These are phyloP conservation scores for Erithacus rubecula DNA, from an alignment of 2,797 vertebrate species.

Conservation along the genomic window DNA sequence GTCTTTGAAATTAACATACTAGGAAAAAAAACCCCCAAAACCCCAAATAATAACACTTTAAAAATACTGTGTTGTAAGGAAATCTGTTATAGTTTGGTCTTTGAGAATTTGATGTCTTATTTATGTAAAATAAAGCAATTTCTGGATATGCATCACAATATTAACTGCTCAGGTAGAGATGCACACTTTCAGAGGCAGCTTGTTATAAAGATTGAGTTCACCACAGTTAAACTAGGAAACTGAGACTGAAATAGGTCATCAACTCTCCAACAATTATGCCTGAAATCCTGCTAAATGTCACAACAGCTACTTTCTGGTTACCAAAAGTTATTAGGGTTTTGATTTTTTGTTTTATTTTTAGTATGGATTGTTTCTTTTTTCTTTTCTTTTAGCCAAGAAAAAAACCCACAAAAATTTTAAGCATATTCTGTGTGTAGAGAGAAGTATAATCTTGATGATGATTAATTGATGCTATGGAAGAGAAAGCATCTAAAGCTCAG, in stretches of 20 bases:
- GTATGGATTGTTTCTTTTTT: not conserved
- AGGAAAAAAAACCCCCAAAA: not conserved
- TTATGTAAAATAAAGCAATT: constrained; percentile 49
- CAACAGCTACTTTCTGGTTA: not conserved
- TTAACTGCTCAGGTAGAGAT: constrained; percentile 38
- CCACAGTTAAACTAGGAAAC: constrained; percentile 19
- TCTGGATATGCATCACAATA: constrained; percentile 49
- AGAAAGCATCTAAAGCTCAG: constrained; percentile 42
- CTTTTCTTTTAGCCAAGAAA: not conserved
- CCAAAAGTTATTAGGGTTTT: not conserved
- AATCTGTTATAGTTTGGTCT: constrained; percentile 45
- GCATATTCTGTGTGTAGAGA: not conserved
- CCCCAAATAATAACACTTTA: not conserved
- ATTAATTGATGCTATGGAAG: not conserved
- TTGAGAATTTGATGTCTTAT: constrained; percentile 55
- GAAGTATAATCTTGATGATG: not conserved
- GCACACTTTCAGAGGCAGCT: constrained; percentile 40
- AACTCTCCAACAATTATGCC: not conserved
- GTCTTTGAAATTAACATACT: not conserved
- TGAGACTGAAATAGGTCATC: constrained; percentile 55
- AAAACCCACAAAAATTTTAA: not conserved
- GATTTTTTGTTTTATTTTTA: not conserved
- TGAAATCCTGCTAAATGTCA: not conserved
- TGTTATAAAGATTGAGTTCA: constrained; percentile 60
- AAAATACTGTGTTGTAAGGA: constrained; percentile 46